Conservation (phyloP, 2,888 invertebrate species). For the Dryocosmus kuriphilus region DNA sequence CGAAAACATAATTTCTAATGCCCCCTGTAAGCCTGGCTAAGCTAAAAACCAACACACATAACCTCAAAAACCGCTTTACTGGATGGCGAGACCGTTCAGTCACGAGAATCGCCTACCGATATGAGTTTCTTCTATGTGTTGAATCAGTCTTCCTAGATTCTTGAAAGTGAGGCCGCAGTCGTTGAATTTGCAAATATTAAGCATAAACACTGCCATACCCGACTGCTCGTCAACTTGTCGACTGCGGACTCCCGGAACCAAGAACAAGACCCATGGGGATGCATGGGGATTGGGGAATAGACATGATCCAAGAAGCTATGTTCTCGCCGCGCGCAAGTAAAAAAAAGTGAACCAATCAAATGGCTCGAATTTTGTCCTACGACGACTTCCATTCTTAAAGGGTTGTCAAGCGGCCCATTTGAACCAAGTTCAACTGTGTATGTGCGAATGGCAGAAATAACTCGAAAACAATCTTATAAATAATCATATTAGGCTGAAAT, state of each 20-base stretch:
- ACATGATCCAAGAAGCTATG: too few species aligned
- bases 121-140: constrained; percentile 93
- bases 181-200: constrained; percentile 93
- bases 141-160: constrained; percentile 88
- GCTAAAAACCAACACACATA: constrained; percentile 51
- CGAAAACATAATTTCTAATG: not conserved
- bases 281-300: too few species aligned
- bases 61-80: constrained; percentile 49
- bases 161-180: constrained; percentile 92
- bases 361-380: too few species aligned
- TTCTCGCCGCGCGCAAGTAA: too few species aligned
- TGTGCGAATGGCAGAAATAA: too few species aligned
- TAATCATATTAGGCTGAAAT: too few species aligned
- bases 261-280: too few species aligned
- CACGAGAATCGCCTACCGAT: constrained; percentile 81
- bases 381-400: too few species aligned
- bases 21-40: constrained; percentile 6
- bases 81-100: constrained; percentile 40
- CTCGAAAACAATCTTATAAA: too few species aligned
- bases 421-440: too few species aligned
- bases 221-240: constrained; percentile 39
- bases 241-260: constrained; percentile 14
- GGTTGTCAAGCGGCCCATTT: too few species aligned
- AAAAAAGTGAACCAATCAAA: too few species aligned
- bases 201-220: constrained; percentile 92